Evolutionary conservation across 2,888 invertebrate species (phyloP), one percentile per base, ranked within the genome.

Genomic region (Microctonus brassicae): DNA sequence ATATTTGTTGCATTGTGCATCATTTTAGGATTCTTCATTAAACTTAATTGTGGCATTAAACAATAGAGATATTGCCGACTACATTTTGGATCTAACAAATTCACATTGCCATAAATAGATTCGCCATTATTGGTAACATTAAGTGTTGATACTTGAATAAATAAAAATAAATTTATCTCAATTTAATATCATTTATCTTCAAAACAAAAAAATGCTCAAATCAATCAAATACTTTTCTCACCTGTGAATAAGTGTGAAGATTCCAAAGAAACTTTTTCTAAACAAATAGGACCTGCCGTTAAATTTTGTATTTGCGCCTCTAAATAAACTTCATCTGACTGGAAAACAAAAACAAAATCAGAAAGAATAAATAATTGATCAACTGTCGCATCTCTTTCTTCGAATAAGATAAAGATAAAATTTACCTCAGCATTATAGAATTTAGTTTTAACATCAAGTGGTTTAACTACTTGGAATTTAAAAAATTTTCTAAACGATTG

Each of bases 391-490:
- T n/a, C n/a, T n/a, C n/a, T n/a, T n/a, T n/a, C n/a, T n/a, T n/a
- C n/a, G n/a, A n/a, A n/a, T n/a, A n/a, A n/a, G n/a, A n/a, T n/a
- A n/a, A n/a, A n/a, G n/a, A n/a, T n/a, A n/a, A n/a, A n/a, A n/a
- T n/a, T n/a, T n/a, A 92, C 92, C 90, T 93, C 98, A 1, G 97
- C 96, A 90, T 97, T 98, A 86, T 97, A 98, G 88, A 99, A 97
- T 87, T 99, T 98, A 0, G 99, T 99, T 89, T 98, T 98, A 0
- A 99, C 98, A 91, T 99, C 99, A 61, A 99, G 89, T 2, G 99
- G 99, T 86, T 99, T 99, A 82, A 97, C 91, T 0, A 99, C 99
- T 91, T 97, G 94, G 88, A 99, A 99, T 89, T 98, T 99, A 88
- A 99, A 99, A 88, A 97, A 98, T 88, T 99, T 99, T 78, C 97